Conservation (phyloP, 2,113 vertebrate species). For the Eptesicus fuscus region DNA sequence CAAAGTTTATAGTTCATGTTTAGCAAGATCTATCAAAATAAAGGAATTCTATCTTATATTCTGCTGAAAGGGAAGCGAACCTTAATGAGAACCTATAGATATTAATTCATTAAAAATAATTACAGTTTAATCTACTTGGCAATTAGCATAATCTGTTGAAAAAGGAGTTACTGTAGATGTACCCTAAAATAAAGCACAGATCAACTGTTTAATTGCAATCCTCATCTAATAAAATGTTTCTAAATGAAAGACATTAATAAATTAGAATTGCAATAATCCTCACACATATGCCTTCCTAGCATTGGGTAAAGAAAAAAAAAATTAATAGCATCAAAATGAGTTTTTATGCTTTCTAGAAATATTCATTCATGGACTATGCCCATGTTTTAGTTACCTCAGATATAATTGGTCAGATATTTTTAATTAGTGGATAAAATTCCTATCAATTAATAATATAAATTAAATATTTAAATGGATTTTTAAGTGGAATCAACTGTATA, state of each 20-base stretch:
- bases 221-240: not conserved
- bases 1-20: not conserved
- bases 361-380: not conserved
- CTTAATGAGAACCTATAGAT: not conserved
- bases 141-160: conserved; percentile 32
- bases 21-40: not conserved
- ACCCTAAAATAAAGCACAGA: not conserved
- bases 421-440: not conserved
- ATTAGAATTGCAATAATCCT: not conserved
- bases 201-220: not conserved
- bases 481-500: not conserved
- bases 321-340: not conserved
- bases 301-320: not conserved
- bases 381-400: not conserved
- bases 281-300: not conserved
- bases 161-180: not conserved
- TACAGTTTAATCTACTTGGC: not conserved
- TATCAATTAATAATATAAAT: not conserved
- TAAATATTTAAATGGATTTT: not conserved
- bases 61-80: not conserved
- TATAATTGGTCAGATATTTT: not conserved
- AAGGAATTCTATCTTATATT: not conserved
- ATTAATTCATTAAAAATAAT: conserved; percentile 34
- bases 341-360: not conserved
- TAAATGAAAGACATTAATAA: conserved; percentile 10